These are phyloP conservation scores for Alloplasta piceator DNA, from an alignment of 2,888 invertebrate species.

Conservation along the genomic window DNA sequence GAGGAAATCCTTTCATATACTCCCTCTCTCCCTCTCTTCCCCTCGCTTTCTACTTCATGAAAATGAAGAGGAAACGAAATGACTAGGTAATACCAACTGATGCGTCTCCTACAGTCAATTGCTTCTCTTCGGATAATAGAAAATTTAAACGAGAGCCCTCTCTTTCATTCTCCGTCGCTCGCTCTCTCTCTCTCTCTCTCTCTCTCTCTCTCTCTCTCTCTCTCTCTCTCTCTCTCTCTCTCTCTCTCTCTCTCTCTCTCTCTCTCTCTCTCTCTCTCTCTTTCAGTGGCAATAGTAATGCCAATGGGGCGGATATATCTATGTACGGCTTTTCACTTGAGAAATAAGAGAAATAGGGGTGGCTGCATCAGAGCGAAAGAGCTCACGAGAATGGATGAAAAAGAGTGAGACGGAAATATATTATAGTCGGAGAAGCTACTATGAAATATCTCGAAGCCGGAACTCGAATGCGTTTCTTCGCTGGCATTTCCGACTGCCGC, in stretches of 20 bases:
- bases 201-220: neutral
- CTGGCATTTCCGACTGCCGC: neutral
- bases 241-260: neutral
- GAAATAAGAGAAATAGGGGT: conserved; percentile 20
- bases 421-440: neutral
- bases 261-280: neutral
- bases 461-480: conserved; percentile 28
- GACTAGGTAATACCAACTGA: conserved; percentile 26
- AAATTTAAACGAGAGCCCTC: conserved; percentile 26
- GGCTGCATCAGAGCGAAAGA: neutral
- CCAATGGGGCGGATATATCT: neutral
- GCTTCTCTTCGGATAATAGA: conserved; percentile 40
- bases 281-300: neutral
- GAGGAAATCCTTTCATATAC: neutral
- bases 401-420: neutral
- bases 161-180: neutral
- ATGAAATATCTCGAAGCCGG: conserved; percentile 5
- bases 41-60: neutral
- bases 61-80: conserved; percentile 18
- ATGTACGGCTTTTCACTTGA: conserved; percentile 13
- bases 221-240: too few species aligned
- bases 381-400: conserved; percentile 13
- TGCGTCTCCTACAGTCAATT: conserved; percentile 35
- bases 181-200: neutral
- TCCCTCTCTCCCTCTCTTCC: neutral